Base-by-base conservation (phyloP, 2,797 vertebrate species). In the Sebastes baramenuke region DNA sequence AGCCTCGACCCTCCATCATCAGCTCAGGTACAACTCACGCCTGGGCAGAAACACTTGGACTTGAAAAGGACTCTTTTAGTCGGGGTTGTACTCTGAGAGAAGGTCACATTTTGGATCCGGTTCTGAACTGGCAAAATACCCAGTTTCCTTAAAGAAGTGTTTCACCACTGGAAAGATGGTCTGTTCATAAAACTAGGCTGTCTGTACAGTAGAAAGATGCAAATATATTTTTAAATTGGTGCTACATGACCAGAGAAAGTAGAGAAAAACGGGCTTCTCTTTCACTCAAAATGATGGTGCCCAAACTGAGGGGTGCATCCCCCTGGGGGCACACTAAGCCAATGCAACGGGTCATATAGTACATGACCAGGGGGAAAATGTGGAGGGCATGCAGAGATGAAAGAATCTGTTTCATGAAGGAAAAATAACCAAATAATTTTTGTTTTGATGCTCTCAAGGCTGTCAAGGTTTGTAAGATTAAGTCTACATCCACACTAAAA, bases 1-100 rank as follows among this genome's bases (percentile, higher is more conserved):
- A 98, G 92, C 91, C 96, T 12, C 95, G 97, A 73, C 73, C 97
- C 75, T 95, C 97, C 74, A 94, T 97, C 84, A 91, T 97, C 75
- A 95, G 95, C 93, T 97, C 97, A 72, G 98, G 98, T 99, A 95
- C n/a, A 25, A 25, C 18, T 42, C 22, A 2, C 3, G 29, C 22
- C n/a, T 16, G 2, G 3, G 34, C 11, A 30, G 49, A 46, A 20
- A 7, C 5, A 32, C 42, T 3, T 3, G 12, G 5, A 18, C 30
- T 65, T 24, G 16, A 54, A 10, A 11, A 8, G 8, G 70, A 16
- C 4, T 14, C 3, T 46, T 65, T 38, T 65, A 8, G 61, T 24
- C 34, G 16, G 24, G 55, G 22, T 27, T 38, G 8, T 20, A 16
- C 4, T 64, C 12, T 1, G 18, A 16, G 10, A 18, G 24, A 36